These are phyloP conservation scores for Ellobium chinense DNA, from an alignment of 2,888 invertebrate species.

Conservation along the genomic window DNA sequence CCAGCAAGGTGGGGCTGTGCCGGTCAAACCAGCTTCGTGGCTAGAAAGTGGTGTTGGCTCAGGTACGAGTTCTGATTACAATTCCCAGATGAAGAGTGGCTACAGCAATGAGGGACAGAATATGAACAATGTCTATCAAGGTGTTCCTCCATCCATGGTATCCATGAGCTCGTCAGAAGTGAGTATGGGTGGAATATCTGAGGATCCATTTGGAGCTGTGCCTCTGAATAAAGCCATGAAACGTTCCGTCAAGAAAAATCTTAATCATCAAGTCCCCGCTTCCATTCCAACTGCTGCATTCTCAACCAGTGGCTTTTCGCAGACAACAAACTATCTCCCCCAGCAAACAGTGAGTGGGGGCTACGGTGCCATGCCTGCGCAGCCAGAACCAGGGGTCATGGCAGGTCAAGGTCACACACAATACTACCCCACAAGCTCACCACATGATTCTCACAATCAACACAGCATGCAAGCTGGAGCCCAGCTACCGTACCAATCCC, in stretches of 20 bases:
- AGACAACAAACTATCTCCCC: not conserved
- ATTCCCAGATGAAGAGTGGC: not conserved
- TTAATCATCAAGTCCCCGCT: constrained; percentile 15
- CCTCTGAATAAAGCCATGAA: constrained; percentile 59
- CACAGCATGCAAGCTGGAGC: constrained; percentile 5
- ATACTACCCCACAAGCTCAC: not conserved
- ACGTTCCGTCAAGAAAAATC: constrained; percentile 32
- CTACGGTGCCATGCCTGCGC: not conserved
- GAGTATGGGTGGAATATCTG: constrained; percentile 15
- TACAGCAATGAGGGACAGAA: not conserved
- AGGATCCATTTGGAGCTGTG: constrained; percentile 69
- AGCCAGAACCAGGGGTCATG: not conserved
- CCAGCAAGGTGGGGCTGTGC: constrained; percentile 25
- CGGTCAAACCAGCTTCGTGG: constrained; percentile 15
- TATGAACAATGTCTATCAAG: not conserved
- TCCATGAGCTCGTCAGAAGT: not conserved
- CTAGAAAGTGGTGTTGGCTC: not conserved
- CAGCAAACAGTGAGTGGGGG: not conserved
- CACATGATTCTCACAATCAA: not conserved
- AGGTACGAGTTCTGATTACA: constrained; percentile 21
- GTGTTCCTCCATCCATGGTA: not conserved
- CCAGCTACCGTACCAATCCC: not conserved
- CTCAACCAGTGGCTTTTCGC: not conserved
- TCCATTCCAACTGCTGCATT: not conserved
- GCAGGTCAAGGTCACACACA: not conserved